Base-by-base conservation (phyloP, 2,888 invertebrate species). In the Macrophya alboannulata region DNA sequence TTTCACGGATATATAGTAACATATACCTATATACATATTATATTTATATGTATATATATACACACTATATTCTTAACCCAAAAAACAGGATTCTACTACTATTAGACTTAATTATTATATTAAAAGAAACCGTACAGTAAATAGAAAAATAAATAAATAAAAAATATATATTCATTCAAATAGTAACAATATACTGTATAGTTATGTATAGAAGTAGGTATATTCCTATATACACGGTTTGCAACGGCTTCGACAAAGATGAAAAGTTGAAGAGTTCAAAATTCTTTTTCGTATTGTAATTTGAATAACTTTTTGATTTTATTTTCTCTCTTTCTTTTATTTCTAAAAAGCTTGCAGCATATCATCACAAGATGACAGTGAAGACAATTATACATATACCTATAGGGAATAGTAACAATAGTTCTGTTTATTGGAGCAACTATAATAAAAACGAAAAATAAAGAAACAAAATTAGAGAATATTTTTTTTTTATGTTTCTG, bases 1-100 rank as follows among this genome's bases (percentile, higher is more conserved):
- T 45, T 81, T 81, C 31, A 55, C 62, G 31, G 81, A 62, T 62
- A 9, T 81, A 48, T n/a, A n/a, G n/a, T n/a, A n/a, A n/a, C n/a
- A n/a, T 40, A 15, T 37, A 31, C 10, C 21, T 62, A 62, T 68
- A 31, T 31, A 31, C 31, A 31, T 31, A 31, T 31, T 25, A 68
- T 9, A 10, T 68, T 2, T 15, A 0, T 55, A 55, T 3, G 17
- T 31, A 65, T 25, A 25, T 6, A 12, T 4, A 17, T 59, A 12
- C 4, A 43, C 4, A 55, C 1, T n/a, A 51, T 51, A 51, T 55
- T 55, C 55, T n/a, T n/a, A 55, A 5, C 17, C n/a, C 55, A 55
- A n/a, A 6, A n/a, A 55, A n/a, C 15, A 51, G 51, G 15, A 4
- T 51, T 4, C 51, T 51, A 17, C 17, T 17, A 17, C 4, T 51